Evolutionary conservation across 2,113 vertebrate genomes (phyloP), one percentile per base, ranked within the genome.

Genomic region (Noturus placidus): DNA sequence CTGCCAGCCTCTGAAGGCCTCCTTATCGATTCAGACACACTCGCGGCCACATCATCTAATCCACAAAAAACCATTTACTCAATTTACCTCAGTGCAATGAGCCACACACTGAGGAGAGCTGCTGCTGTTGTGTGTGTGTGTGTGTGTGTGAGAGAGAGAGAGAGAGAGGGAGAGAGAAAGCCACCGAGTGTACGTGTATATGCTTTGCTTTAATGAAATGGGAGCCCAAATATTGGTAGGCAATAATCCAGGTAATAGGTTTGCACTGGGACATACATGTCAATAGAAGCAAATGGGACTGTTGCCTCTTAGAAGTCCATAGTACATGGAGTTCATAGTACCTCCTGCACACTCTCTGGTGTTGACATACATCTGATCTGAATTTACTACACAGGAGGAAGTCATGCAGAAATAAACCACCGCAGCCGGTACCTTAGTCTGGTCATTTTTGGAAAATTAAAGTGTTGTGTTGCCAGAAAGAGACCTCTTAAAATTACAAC

Each of bases 61-160:
- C 95, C 94, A 95, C 94, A 95, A 94, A 96, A 97, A 96, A 93
- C 94, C 95, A 96, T 96, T 96, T 95, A 96, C 96, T 94, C 93
- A 92, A 91, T 91, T 93, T 94, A 93, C 92, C 87, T 57, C 82
- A 92, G 93, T 93, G 94, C 94, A 95, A 95, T 94, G 93, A 95
- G 93, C 91, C 95, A 90, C 93, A 93, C 92, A 92, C 93, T 94
- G 94, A 95, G 93, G 83, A 87, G 86, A 54, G 83, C 61, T 56
- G 69, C 87, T 33, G 63, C n/a, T 83, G 87, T 77, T 30, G 84
- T 81, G 76, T 30, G 27, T n/a, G 79, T n/a, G 63, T 77, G 84
- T 70, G 77, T 72, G 85, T 76, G 77, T 84, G 70, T 76, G 46
- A 25, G 84, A 76, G 76, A 25, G 27, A 22, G 79, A 10, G 67